Base-by-base conservation (phyloP, 1,140 invertebrate species). In the Lerema accius region DNA sequence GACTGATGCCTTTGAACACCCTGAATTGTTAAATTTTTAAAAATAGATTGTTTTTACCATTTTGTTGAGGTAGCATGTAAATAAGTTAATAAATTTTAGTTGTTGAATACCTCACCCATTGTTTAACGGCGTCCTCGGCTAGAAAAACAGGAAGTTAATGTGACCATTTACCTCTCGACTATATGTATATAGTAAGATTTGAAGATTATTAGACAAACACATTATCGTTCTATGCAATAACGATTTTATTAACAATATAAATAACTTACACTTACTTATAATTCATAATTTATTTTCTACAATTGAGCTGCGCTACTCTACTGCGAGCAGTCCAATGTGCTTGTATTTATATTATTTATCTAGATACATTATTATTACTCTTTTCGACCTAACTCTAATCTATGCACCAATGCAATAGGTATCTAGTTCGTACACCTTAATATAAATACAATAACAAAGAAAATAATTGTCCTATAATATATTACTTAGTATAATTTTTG, bases 241-340 rank as follows among this genome's bases (percentile, higher is more conserved):
- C 87, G 76, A 70, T 90, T 90, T 90, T 90, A 90, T 89, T 90
- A 90, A 90, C 87, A 90, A 90, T 89, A 90, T 87, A 90, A 90
- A 90, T 90, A 86, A 51, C 74, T 70, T 88, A 90, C 68, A 88
- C 88, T 88, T 80, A 88, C n/a, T n/a, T n/a, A n/a, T n/a, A n/a
- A n/a, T n/a, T n/a, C n/a, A n/a, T n/a, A 90, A 88, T 84, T 86
- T 86, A 86, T 71, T 64, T 35, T 74, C 87, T 90, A 90, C 85
- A 85, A 87, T 88, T 88, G 85, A 88, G 85, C 87, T 88, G 84
- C 84, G 80, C 87, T 87, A 87, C 75, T 84, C 83, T 88, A 88
- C 81, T 79, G 76, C 82, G 82, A 88, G 84, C 87, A 88, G 85
- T 90, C 80, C 84, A 87, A 87, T 76, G 82, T 86, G 78, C 73